phyloP scores from a whole-genome alignment of 2,888 invertebrate species.

The Escarpia spicata region DNA sequence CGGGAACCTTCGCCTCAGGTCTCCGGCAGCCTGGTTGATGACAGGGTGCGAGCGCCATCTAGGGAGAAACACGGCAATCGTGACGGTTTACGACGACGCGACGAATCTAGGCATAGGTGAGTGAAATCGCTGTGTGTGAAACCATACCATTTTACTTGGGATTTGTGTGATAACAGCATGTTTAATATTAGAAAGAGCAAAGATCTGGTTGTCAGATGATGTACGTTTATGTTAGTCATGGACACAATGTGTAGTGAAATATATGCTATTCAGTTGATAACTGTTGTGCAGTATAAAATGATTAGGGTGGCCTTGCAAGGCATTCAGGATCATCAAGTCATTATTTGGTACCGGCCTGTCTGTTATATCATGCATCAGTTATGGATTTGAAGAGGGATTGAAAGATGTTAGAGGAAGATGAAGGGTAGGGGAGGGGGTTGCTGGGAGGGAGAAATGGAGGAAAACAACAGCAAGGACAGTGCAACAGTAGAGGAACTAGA shows the following conservation, averaged over 20 bases:
- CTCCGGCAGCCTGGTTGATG: slow-evolving; percentile 27
- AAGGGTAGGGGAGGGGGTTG: no score
- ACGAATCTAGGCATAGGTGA: slow-evolving; percentile 36
- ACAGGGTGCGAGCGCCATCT: slow-evolving; percentile 24
- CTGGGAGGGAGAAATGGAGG: no score
- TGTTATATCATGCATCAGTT: background rate
- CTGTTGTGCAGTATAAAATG: background rate
- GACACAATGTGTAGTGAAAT: background rate
- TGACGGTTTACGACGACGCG: slow-evolving; percentile 31
- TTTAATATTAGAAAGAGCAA: no score
- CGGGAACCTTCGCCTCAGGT: slow-evolving; percentile 36
- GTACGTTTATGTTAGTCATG: background rate
- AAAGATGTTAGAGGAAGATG: no score
- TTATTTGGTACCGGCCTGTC: background rate
- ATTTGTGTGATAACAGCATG: background rate
- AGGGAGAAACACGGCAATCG: slow-evolving; percentile 27
- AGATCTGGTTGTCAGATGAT: no score
- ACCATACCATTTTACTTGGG: background rate
- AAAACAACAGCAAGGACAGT: no score
- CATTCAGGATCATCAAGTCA: background rate
- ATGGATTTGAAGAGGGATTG: background rate
- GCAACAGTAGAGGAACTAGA: no score
- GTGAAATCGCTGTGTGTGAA: background rate
- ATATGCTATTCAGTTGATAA: background rate
- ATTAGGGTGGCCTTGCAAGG: background rate